Conservation (phyloP, 2,888 invertebrate species). For the Drosophila sordidula region DNA sequence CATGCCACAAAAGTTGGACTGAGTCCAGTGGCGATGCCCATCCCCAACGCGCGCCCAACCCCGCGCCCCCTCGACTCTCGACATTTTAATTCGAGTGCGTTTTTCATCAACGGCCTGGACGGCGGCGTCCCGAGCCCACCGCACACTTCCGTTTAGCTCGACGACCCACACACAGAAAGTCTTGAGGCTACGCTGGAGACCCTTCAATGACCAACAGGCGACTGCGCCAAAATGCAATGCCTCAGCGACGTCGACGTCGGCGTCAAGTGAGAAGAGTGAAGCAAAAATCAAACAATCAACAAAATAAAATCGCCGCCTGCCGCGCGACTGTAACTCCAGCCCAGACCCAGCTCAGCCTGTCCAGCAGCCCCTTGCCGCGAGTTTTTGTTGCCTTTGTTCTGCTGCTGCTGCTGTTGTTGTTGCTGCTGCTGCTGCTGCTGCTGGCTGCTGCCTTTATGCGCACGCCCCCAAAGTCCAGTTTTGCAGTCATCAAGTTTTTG, state of each 20-base stretch:
- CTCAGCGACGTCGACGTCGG: slow-evolving; percentile 20
- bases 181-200: slow-evolving; percentile 78
- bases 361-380: slow-evolving; percentile 31
- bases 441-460: slow-evolving; percentile 62
- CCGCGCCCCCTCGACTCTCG: slow-evolving; percentile 16
- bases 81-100: slow-evolving; percentile 80
- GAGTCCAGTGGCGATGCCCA: slow-evolving; percentile 32
- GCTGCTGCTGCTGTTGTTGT: slow-evolving; percentile 39
- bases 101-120: slow-evolving; percentile 69
- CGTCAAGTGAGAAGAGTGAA: slow-evolving; percentile 51
- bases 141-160: slow-evolving; percentile 66
- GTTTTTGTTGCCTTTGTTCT: slow-evolving; percentile 61
- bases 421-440: slow-evolving; percentile 21
- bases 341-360: slow-evolving; percentile 27
- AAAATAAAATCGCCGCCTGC: slow-evolving; percentile 73
- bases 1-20: slow-evolving; percentile 45
- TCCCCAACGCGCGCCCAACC: not conserved
- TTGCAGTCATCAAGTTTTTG: slow-evolving; percentile 73
- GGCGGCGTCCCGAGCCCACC: slow-evolving; percentile 18
- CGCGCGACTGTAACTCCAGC: slow-evolving; percentile 11
- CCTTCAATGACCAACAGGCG: slow-evolving; percentile 70
- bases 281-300: slow-evolving; percentile 79
- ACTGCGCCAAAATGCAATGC: slow-evolving; percentile 73
- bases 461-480: slow-evolving; percentile 75
- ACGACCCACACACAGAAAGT: slow-evolving; percentile 64